Evolutionary conservation across 2,888 invertebrate species (phyloP), one percentile per base, ranked within the genome.

Genomic region (Nowickia ferox): DNA sequence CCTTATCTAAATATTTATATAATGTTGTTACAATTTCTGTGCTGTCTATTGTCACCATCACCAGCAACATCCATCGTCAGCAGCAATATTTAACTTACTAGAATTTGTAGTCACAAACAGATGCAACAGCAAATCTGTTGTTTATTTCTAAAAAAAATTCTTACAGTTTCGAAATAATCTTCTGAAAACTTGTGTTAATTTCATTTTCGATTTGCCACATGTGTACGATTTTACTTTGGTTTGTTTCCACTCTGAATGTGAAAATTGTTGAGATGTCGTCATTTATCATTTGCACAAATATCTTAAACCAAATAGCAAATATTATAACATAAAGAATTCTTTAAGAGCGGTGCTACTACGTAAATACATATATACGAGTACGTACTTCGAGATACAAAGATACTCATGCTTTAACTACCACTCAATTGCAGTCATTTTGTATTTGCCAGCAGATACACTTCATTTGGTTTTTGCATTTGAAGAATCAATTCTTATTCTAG

Each of bases 221-320:
- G 88, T 88, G 87, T 90, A 88, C 84, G 65, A 51, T 75, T 30
- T 30, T 30, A 0, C 0, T 30, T 30, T 55, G 30, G 59, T 38
- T 40, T 48, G 30, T 61, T 68, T 17, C 53, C 44, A 17, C 69
- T 42, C 44, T 59, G 74, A 66, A 74, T 85, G 82, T 88, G 90
- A 87, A 90, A 90, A 90, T 90, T 90, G 89, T 88, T 88, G 87
- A 89, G 88, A 89, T 88, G 88, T 88, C 89, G 88, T 89, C 90
- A 91, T 91, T 91, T 91, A 91, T 91, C 91, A 91, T 91, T 89
- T 90, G 88, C 89, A 89, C 88, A 83, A 71, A 68, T 75, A 65
- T 74, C 42, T 61, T 13, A 11, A 72, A 79, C 74, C 79, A 59
- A 66, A 83, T 48, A 65, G 74, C 75, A 80, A 75, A 79, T 63